phyloP scores from a whole-genome alignment of 1,140 invertebrate genomes.

The Drosophila miranda region DNA sequence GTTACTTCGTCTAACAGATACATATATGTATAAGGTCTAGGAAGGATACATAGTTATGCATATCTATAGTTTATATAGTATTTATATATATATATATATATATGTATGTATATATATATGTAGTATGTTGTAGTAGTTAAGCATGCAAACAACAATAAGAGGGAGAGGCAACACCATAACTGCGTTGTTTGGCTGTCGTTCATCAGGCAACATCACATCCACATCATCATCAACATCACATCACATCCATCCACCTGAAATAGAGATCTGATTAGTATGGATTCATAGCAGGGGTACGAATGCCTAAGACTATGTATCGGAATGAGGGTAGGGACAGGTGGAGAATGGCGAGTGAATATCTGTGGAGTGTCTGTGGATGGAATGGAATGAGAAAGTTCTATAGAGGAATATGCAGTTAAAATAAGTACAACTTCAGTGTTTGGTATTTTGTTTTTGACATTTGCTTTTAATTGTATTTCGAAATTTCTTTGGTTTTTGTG shows the following conservation, averaged over 20 bases:
- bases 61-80: constrained; percentile 55
- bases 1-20: constrained; percentile 45
- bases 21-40: constrained; percentile 47
- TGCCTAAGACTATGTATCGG: constrained; percentile 14
- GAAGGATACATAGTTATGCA: constrained; percentile 55
- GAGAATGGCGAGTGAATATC: background rate
- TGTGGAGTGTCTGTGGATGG: constrained; percentile 17
- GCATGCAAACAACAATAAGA: constrained; percentile 79
- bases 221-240: constrained; percentile 55
- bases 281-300: constrained; percentile 41
- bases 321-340: background rate
- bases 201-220: constrained; percentile 53
- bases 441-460: constrained; percentile 74
- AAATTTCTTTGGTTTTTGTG: constrained; percentile 51
- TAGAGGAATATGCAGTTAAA: constrained; percentile 28
- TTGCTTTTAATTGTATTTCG: constrained; percentile 80
- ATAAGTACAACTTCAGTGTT: constrained; percentile 72
- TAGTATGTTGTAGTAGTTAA: constrained; percentile 67
- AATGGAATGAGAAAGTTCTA: constrained; percentile 15
- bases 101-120: constrained; percentile 31
- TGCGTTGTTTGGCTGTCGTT: constrained; percentile 42
- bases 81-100: constrained; percentile 26
- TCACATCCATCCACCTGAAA: constrained; percentile 75
- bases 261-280: constrained; percentile 79
- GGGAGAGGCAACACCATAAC: constrained; percentile 66